Base-by-base conservation (phyloP, 2,113 vertebrate genomes). In the Tiliqua scincoides region DNA sequence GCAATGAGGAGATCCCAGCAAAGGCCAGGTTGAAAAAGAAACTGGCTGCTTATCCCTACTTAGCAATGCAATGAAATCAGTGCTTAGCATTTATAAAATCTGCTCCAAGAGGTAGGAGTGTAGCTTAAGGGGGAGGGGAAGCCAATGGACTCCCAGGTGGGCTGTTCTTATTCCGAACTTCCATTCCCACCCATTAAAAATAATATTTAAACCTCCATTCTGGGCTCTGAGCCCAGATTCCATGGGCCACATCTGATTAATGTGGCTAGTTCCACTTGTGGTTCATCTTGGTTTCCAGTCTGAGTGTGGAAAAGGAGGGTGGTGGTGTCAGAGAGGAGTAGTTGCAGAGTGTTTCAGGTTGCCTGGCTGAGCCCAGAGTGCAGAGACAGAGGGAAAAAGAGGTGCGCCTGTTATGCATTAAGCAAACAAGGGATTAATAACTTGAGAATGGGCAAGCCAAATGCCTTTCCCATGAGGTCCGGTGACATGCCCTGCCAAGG, bases 191-290 rank as follows among this genome's bases (percentile, higher is more conserved):
- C 70, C 70, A 74, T 86, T 74, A 74, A 86, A 82, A 86, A 86
- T 86, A 81, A 86, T 63, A 86, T 30, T 90, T 87, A 93, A 94
- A 93, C 88, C 83, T 0, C n/a, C 6, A 48, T 52, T 74, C 85
- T 81, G 78, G 78, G 77, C 59, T 8, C 10, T 0, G 21, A 52
- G 78, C 78, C 85, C 70, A 73, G 32, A 81, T 73, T 73, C 70
- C 84, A 48, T 48, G 54, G 77, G 35, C 76, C 37, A 71, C 75
- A 40, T 65, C 35, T 74, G 85, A 81, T 30, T 86, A 70, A 86
- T 86, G 85, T 86, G 85, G 70, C 43, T 21, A n/a, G 21, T 86
- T 81, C 23, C 71, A 48, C 18, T 73, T 40, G 20, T 72, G 68
- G 82, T 30, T 3, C 67, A 83, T 52, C 32, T 17, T 35, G 32